Evolutionary conservation across 2,797 vertebrate genomes (phyloP), one percentile per base, ranked within the genome.

Genomic region (Loris lydekkerianus): DNA sequence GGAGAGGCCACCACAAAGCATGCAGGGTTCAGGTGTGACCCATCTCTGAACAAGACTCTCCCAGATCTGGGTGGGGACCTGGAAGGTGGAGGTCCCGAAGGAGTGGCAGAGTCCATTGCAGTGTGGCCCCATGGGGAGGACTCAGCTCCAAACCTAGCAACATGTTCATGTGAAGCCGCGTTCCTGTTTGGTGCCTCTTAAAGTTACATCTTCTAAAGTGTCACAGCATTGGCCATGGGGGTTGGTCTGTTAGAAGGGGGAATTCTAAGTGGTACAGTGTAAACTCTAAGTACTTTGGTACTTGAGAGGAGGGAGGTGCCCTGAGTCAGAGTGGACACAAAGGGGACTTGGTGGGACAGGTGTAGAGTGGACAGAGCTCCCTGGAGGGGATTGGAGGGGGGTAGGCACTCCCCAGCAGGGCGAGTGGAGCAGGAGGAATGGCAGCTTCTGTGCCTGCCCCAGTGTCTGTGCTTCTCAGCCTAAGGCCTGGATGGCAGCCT

Each of bases 11-110:
- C 81, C 49, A 10, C 10, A 11, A 17, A 77, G 85, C 43, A 1
- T 7, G 2, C 31, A 0, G 2, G 21, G 17, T 7, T n/a, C 63
- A n/a, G 15, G 7, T 27, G 40, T 17, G n/a, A 10, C 43, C 11
- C 21, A 29, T 34, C 56, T 81, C 53, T 9, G 34, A 4, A 9
- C 25, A 29, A 3, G 7, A 46, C 10, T n/a, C 40, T 61, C 63
- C 29, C 20, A 20, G 46, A 29, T 31, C 11, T 11, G n/a, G 14
- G 3, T 82, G 11, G n/a, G 31, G 17, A 46, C 37, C 9, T 11
- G 20, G 70, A 85, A 25, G 63, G 21, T 18, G 37, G 60, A 75
- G 31, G 29, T 29, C 18, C 21, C 31, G 0, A 3, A 77, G 37
- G 63, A 40, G 13, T 61, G 7, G 73, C 20, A 1, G 56, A 29